Evolutionary conservation across 2,888 invertebrate species (phyloP).

Genomic region (Ganaspis brasiliensis): DNA sequence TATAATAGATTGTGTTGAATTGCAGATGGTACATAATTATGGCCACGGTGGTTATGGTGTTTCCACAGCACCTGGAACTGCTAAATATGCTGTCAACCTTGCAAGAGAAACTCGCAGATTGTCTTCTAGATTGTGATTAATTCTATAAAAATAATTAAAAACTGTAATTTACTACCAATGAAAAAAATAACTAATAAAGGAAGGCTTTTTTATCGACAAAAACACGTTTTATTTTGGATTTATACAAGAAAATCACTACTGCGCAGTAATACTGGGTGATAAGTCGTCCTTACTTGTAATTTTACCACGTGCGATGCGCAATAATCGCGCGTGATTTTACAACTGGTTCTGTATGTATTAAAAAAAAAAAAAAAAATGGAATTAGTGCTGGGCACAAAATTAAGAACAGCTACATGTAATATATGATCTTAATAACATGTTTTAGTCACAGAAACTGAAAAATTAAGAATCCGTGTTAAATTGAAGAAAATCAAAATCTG

Average conservation of each 20-base stretch:
- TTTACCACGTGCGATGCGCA: constrained; percentile 41
- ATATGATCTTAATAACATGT: background rate
- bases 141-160: background rate
- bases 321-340: constrained; percentile 32
- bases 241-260: constrained; percentile 65
- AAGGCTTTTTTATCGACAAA: constrained; percentile 35
- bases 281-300: constrained; percentile 50
- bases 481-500: background rate
- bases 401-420: background rate
- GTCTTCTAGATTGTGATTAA: constrained; percentile 63
- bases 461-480: too few relatives aligned
- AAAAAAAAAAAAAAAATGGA: constrained; percentile 13
- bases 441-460: too few relatives aligned
- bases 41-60: constrained; percentile 98
- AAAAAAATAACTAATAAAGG: constrained; percentile 3
- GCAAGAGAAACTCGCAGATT: constrained; percentile 82
- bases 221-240: constrained; percentile 49
- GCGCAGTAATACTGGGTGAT: constrained; percentile 69
- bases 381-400: background rate
- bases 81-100: constrained; percentile 87
- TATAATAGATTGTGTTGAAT: background rate
- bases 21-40: constrained; percentile 92
- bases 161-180: background rate
- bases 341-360: constrained; percentile 29
- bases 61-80: constrained; percentile 93